phyloP scores from a whole-genome alignment of 2,888 invertebrate species.

The Drosophila macrospina region DNA sequence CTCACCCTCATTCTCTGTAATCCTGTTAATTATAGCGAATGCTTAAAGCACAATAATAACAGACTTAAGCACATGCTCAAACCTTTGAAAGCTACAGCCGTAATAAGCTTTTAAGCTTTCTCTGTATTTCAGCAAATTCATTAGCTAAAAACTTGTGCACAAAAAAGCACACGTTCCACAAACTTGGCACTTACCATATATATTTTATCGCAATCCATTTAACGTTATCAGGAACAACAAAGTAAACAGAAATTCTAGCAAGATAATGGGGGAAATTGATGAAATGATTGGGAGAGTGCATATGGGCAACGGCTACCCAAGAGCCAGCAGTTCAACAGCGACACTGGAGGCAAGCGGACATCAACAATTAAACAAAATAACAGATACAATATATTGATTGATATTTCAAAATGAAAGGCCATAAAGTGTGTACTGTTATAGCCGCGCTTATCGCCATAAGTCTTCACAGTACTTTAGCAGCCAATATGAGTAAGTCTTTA shows the following conservation, averaged over 20 bases:
- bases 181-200: slow-evolving; percentile 29
- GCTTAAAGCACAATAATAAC: background rate
- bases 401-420: slow-evolving; percentile 30
- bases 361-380: background rate
- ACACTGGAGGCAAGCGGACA: slow-evolving; percentile 27
- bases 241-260: background rate
- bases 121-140: background rate
- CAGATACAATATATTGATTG: background rate
- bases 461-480: slow-evolving; percentile 4
- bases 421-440: slow-evolving; percentile 33
- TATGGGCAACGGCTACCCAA: slow-evolving; percentile 23
- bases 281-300: slow-evolving; percentile 19
- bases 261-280: no score
- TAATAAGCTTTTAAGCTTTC: slow-evolving; percentile 23
- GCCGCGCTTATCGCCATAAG: slow-evolving; percentile 40
- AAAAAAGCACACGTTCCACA: slow-evolving; percentile 27
- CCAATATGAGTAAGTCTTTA: slow-evolving; percentile 22
- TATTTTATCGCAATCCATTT: slow-evolving; percentile 32
- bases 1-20: background rate
- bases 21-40: background rate
- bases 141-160: background rate
- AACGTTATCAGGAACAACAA: slow-evolving; percentile 35
- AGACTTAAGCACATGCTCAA: slow-evolving; percentile 17
- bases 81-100: slow-evolving; percentile 8
- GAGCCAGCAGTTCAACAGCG: slow-evolving; percentile 40